These are phyloP conservation scores for Cryptotermes secundus DNA, from an alignment of 1,140 invertebrate species.

Conservation along the genomic window DNA sequence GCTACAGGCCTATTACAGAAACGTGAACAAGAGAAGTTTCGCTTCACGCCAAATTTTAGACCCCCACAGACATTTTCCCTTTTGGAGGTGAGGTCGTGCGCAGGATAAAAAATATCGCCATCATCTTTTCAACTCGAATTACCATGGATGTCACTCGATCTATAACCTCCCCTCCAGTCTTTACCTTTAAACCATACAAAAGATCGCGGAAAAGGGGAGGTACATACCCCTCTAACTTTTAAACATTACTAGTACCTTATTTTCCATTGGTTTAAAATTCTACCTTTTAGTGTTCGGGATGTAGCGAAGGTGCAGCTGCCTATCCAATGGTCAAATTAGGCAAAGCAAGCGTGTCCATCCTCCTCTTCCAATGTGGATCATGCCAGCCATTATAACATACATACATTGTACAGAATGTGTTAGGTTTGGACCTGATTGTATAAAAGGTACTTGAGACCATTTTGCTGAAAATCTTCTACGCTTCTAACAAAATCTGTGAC, in stretches of 20 bases:
- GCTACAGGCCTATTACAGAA: not conserved
- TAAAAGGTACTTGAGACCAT: conserved; percentile 19
- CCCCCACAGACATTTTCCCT: not conserved
- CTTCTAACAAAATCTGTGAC: conserved; percentile 3
- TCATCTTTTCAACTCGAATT: conserved; percentile 19
- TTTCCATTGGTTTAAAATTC: not conserved
- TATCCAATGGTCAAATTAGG: conserved; percentile 1
- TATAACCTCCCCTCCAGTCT: not conserved
- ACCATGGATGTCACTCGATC: conserved; percentile 8
- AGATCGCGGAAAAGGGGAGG: not conserved
- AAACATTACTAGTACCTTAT: not conserved
- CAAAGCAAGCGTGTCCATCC: not conserved
- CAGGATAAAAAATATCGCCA: conserved; percentile 5
- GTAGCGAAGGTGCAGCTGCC: not conserved
- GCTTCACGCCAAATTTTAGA: conserved; percentile 11
- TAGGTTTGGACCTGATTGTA: not conserved
- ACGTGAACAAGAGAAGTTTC: not conserved
- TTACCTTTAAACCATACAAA: conserved; percentile 3
- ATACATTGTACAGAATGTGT: not conserved
- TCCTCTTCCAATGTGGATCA: not conserved
- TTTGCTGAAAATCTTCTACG: not conserved
- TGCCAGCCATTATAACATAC: not conserved
- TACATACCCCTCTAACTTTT: not conserved
- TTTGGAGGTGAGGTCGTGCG: conserved; percentile 12
- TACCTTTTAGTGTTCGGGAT: not conserved